These are phyloP conservation scores for Raja brachyura DNA, from an alignment of 2,113 vertebrate genomes.

Conservation along the genomic window DNA sequence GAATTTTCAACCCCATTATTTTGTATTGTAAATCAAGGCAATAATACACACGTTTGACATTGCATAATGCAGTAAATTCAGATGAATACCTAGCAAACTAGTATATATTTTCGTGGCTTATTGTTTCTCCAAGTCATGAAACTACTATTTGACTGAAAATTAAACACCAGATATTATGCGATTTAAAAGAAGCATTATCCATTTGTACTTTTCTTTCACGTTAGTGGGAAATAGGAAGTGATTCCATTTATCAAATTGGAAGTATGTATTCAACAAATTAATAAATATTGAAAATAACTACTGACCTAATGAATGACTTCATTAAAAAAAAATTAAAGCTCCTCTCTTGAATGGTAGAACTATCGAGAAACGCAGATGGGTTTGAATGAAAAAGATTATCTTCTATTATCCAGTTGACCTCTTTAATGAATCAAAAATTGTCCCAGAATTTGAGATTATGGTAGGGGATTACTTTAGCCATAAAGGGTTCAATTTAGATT, in stretches of 20 bases:
- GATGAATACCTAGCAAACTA: background rate
- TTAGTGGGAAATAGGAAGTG: background rate
- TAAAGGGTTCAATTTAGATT: constrained; percentile 11
- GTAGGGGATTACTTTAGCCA: constrained; percentile 16
- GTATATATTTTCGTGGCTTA: background rate
- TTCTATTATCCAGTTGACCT: constrained; percentile 30
- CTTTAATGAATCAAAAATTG: constrained; percentile 29
- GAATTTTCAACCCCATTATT: background rate
- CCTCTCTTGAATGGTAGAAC: background rate
- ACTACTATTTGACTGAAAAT: background rate
- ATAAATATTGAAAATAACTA: background rate
- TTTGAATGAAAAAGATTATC: constrained; percentile 26
- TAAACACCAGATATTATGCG: background rate
- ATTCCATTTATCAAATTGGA: background rate
- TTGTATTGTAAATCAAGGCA: background rate
- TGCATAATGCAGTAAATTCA: background rate
- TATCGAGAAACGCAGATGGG: constrained; percentile 8
- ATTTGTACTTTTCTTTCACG: background rate
- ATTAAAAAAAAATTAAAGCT: background rate
- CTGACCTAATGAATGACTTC: background rate
- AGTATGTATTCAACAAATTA: background rate
- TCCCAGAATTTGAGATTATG: constrained; percentile 28
- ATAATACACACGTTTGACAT: background rate
- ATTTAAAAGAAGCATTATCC: background rate
- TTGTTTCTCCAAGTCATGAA: background rate